Evolutionary conservation across 2,888 invertebrate genomes (phyloP), one percentile per base, ranked within the genome.

Genomic region (Dichetophora obliterata): DNA sequence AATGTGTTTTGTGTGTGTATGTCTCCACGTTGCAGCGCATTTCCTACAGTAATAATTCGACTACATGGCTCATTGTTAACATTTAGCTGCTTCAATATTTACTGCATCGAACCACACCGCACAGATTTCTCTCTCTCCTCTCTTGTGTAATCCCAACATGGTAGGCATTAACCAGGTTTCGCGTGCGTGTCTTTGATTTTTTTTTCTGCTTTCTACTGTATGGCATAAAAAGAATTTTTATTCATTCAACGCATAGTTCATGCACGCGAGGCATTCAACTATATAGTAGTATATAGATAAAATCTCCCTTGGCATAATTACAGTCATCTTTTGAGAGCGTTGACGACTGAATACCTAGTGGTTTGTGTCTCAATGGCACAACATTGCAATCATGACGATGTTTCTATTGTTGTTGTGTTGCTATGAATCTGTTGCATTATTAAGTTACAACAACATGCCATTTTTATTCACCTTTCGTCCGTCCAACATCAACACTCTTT

Each of bases 391-490:
- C 57, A n/a, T 72, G 63, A 65, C 19, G 63, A 14, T 52, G 57
- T 37, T 48, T 16, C 5, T 72, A 22, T 57, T 71, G 52, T 48
- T 66, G 43, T 66, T 69, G 50, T 50, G 69, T 52, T 69, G 70
- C 34, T 68, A n/a, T 70, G 52, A 37, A 37, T 66, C 66, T 74
- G 74, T 66, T 74, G 74, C 74, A 74, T 74, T 74, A 74, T 74
- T 74, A 66, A 74, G 74, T 74, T 54, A 31, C 74, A 74, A 54
- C 65, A 65, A 54, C 65, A 65, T 57, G 37, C 6, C 11, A 8
- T 11, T 14, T 34, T 50, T 59, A 31, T 66, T 19, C n/a, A 3
- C 3, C 27, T 6, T 24, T 22, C 31, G 31, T 31, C 31, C 57
- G 27, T 66, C 48, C n/a, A 37, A 37, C 52, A 71, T 11, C 37